Base-by-base conservation (phyloP, 2,797 vertebrate species). In the Periparus ater region DNA sequence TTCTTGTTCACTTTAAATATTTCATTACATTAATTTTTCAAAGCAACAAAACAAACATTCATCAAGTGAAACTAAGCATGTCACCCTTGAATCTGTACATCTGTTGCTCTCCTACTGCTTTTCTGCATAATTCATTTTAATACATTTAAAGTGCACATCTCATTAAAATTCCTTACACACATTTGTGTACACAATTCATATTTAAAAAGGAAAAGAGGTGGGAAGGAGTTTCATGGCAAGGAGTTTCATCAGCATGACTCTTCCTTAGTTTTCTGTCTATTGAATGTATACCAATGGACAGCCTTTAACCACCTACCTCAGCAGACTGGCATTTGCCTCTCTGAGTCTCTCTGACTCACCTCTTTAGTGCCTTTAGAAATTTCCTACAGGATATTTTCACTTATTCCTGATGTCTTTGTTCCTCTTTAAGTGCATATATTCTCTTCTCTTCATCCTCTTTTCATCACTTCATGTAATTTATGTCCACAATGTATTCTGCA, bases 11-110 rank as follows among this genome's bases (percentile, higher is more conserved):
- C 96, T 96, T 97, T 98, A 97, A 98, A 98, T 98, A 98, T 98
- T 98, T 98, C 91, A 98, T 98, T 94, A 91, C 96, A 97, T 98
- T 97, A 98, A 98, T 97, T 97, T 98, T 98, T 98, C 98, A 98
- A 94, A 97, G 92, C 95, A 97, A 97, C 96, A 97, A 98, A 98
- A 98, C 97, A 98, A 98, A 98, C 97, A 97, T 98, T 97, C 97
- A 97, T 98, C 98, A 98, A 98, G 94, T 96, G 97, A 98, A 97
- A 98, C 98, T 98, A 97, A 98, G 97, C 97, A 97, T 97, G 97
- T 97, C 97, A 97, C 96, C 96, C 97, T 97, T 91, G 95, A 96
- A 97, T 96, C 95, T 95, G 74, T 96, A 96, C 98, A 98, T 98
- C 98, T 98, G 97, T 97, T 98, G 96, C 96, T 96, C 87, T 95